Evolutionary conservation across 2,888 invertebrate species (phyloP), one percentile per base, ranked within the genome.

Genomic region (Xanthia togata): DNA sequence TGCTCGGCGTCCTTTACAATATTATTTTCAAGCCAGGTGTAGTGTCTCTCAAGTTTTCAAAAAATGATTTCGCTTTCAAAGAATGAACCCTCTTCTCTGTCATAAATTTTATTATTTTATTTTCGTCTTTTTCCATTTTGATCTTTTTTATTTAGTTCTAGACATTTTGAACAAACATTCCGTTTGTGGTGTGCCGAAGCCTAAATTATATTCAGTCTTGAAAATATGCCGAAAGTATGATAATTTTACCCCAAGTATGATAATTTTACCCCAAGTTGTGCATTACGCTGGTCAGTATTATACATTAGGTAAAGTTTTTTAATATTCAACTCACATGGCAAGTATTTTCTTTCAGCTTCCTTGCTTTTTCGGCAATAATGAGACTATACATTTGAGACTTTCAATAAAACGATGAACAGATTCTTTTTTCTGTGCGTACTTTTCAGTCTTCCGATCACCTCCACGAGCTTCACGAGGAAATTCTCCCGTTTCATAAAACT

Each of bases 401-500:
- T 65, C 1, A 50, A 50, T 67, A 67, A 67, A 67, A 23, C 1
- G 50, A 35, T 67, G 65, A 67, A 67, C 50, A 23, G 31, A 31
- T n/a, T 67, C 23, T 50, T 35, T 67, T 65, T 50, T 67, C 31
- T 67, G 23, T 23, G 50, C 50, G 1, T 67, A 67, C 23, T 67
- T 67, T 53, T 35, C 35, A 53, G 67, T 35, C 67, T 67, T 67
- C 4, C 50, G 69, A 69, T 69, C 26, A 20, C 57, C 69, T 69
- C 69, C 69, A 41, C 69, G 69, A 71, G 68, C 68, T 69, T 74
- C 69, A 55, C 53, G 68, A 55, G 68, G 68, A 69, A 74, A 69
- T 55, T 74, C 74, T 69, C 74, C 55, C 6, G 74, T 64, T 70
- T 75, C 50, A 75, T 75, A 76, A 76, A 47, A 70, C n/a, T 70